These are phyloP conservation scores for Leptinotarsa undecemlineata DNA, from an alignment of 1,140 invertebrate genomes.

Conservation along the genomic window DNA sequence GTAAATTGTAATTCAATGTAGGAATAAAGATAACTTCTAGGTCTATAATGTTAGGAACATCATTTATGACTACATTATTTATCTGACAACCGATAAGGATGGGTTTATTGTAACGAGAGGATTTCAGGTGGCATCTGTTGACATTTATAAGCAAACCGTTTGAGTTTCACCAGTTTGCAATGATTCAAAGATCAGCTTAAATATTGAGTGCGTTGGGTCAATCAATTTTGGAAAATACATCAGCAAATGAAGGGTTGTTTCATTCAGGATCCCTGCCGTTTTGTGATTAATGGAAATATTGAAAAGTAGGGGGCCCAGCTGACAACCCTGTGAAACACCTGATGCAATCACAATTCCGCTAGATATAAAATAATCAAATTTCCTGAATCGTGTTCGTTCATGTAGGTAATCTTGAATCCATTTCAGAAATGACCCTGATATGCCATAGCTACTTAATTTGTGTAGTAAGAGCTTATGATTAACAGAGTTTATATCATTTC, in stretches of 20 bases:
- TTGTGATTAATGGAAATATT: neutral
- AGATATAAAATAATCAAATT: no score
- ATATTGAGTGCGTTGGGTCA: neutral
- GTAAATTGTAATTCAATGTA: neutral
- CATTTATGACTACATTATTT: neutral
- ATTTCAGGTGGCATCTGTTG: no score
- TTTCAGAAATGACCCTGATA: no score
- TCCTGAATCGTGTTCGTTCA: no score
- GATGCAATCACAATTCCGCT: neutral
- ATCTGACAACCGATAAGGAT: neutral
- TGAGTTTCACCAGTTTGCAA: neutral
- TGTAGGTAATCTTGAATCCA: no score
- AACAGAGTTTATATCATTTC: neutral
- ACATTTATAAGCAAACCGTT: no score
- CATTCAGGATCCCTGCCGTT: no score
- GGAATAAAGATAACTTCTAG: no score
- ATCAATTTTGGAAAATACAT: no score
- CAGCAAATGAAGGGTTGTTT: neutral
- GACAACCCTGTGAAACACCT: slow-evolving; percentile 12
- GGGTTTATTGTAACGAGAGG: neutral
- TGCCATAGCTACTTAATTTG: no score
- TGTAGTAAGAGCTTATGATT: no score
- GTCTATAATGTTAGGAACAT: no score
- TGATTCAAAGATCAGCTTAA: neutral
- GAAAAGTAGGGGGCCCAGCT: slow-evolving; percentile 17